Percentiles rank a stretch among this genome's conserved stretches.
phyloP scores from a whole-genome alignment of 2,113 vertebrate species.

The Fulica atra region DNA sequence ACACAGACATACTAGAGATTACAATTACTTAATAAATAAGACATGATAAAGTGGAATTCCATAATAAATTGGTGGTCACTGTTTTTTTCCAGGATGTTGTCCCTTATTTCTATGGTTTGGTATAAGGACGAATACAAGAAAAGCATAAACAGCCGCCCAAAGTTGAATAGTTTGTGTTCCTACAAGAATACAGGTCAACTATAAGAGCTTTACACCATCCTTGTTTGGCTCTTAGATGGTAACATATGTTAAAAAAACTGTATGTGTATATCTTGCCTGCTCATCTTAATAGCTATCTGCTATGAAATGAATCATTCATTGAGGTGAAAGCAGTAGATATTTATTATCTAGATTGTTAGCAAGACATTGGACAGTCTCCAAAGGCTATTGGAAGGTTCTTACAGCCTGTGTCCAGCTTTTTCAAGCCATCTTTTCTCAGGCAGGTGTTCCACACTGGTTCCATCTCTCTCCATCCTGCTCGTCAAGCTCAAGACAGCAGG shows the following conservation, averaged over 20 bases:
- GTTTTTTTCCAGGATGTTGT: neutral
- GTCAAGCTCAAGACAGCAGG: neutral
- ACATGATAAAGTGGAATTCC: neutral
- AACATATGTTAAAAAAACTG: neutral
- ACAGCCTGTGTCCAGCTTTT: neutral
- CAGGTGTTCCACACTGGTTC: neutral
- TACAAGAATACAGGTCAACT: neutral
- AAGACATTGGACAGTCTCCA: neutral
- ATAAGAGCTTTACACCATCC: neutral
- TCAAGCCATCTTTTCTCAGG: neutral
- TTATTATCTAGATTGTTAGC: neutral
- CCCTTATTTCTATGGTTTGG: neutral
- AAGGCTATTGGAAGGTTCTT: neutral
- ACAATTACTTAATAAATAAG: neutral
- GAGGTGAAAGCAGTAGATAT: neutral
- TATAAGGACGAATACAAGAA: neutral
- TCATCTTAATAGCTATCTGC: neutral
- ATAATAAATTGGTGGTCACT: neutral
- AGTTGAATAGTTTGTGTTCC: neutral
- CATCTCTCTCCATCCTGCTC: neutral
- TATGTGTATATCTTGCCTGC: neutral
- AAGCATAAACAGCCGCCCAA: neutral
- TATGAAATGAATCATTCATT: neutral
- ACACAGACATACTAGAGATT: neutral
- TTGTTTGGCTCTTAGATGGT: neutral